A percentile compares a stretch with the other conserved stretches of the same genome.
phyloP scores from a whole-genome alignment of 30 jellyfish, hydroid and myxozoan genomes.

The Aurelia sp. region DNA sequence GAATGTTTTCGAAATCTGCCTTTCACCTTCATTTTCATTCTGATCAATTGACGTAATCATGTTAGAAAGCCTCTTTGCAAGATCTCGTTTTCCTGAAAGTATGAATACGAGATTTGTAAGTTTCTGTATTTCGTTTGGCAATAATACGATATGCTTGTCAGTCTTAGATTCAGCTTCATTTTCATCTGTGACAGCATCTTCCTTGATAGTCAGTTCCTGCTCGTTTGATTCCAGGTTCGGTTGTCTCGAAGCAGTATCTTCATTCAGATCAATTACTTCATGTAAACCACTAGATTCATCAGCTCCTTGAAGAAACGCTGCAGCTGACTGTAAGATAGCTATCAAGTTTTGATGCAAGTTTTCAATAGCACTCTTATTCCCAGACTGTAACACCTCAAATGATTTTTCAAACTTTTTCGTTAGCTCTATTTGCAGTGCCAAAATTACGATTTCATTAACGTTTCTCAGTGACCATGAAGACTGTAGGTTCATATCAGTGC shows the following conservation, averaged over 20 bases:
- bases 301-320: constrained; percentile 57
- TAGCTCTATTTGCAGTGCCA: constrained; percentile 66
- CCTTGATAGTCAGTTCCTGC: not conserved
- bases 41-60: constrained; percentile 33
- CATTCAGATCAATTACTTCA: constrained; percentile 6
- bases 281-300: constrained; percentile 35
- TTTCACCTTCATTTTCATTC: constrained; percentile 37
- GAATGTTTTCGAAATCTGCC: constrained; percentile 23
- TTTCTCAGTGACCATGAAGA: constrained; percentile 69
- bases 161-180: not conserved
- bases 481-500: constrained; percentile 53
- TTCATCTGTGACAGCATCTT: not conserved
- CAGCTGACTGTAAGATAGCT: constrained; percentile 55
- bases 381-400: constrained; percentile 42
- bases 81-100: constrained; percentile 63
- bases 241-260: no score
- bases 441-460: constrained; percentile 54
- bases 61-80: constrained; percentile 51
- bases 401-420: constrained; percentile 64
- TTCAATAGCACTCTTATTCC: constrained; percentile 49
- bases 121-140: constrained; percentile 68
- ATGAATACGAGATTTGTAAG: constrained; percentile 65
- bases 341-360: constrained; percentile 43
- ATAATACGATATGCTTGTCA: constrained; percentile 4
- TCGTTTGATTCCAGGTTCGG: not conserved